These are phyloP conservation scores for Trachelus tabidus DNA, from an alignment of 2,888 invertebrate genomes.

Conservation along the genomic window DNA sequence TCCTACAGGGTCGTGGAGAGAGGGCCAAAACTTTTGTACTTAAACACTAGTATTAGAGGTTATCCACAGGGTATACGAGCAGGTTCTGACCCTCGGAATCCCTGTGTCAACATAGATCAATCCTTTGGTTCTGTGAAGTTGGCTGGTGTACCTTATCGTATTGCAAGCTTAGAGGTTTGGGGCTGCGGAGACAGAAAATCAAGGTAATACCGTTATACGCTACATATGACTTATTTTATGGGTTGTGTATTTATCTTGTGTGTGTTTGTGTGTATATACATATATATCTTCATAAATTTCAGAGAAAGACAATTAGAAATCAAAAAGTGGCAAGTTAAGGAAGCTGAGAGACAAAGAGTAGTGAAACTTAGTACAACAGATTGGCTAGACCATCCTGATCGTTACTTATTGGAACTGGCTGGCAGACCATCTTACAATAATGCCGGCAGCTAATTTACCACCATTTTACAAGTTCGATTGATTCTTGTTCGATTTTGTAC, in stretches of 20 bases:
- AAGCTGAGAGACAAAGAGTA: conserved; percentile 86
- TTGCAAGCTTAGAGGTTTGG: conserved; percentile 76
- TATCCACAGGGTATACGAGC: conserved; percentile 87
- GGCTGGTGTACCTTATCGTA: conserved; percentile 66
- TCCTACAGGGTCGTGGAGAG: conserved; percentile 73
- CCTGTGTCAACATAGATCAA: conserved; percentile 77
- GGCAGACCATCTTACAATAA: conserved; percentile 85
- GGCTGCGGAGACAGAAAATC: conserved; percentile 80
- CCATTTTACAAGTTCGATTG: neutral
- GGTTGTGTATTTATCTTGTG: neutral
- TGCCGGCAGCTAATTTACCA: conserved; percentile 68
- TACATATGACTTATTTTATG: neutral
- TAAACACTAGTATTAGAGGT: conserved; percentile 86
- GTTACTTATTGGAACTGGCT: conserved; percentile 88
- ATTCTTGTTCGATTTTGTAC: conserved; percentile 17
- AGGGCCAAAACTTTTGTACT: conserved; percentile 82
- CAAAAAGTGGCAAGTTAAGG: conserved; percentile 91
- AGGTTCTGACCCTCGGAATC: conserved; percentile 82
- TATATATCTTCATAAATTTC: conserved; percentile 30
- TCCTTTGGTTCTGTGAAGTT: conserved; percentile 57
- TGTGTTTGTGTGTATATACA: no score
- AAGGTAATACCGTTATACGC: conserved; percentile 62
- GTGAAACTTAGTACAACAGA: conserved; percentile 90
- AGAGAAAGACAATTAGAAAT: conserved; percentile 88
- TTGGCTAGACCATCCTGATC: conserved; percentile 96